Evolutionary conservation across 1,140 invertebrate genomes (phyloP).

Genomic region (Rhopalosiphum maidis): DNA sequence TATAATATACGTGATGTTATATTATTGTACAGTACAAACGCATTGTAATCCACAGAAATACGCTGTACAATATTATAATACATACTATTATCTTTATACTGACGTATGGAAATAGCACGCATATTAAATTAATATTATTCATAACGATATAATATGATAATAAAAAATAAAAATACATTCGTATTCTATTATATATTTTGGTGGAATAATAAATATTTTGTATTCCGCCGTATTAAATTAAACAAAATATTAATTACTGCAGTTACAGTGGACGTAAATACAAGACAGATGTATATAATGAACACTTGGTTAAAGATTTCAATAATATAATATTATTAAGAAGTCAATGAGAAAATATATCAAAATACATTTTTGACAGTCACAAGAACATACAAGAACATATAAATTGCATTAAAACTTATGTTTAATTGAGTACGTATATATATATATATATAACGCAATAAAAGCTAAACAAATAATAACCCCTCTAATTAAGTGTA

Average conservation of each 20-base stretch:
- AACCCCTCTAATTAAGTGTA: not conserved
- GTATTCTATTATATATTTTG: not conserved
- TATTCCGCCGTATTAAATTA: not conserved
- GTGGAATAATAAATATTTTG: not conserved
- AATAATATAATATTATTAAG: not conserved
- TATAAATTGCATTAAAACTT: not conserved
- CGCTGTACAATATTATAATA: not conserved
- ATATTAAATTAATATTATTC: not conserved
- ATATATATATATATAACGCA: not conserved
- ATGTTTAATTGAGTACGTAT: not conserved
- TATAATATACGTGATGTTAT: not conserved
- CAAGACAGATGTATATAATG: not conserved
- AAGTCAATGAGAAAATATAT: not conserved
- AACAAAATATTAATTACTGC: not conserved
- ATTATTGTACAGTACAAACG: not conserved
- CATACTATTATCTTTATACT: not conserved
- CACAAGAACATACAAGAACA: not conserved
- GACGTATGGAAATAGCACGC: not conserved
- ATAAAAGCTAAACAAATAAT: not conserved
- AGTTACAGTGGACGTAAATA: not conserved
- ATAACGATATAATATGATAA: not conserved
- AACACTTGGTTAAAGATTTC: not conserved
- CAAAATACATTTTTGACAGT: not conserved
- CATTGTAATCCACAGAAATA: not conserved
- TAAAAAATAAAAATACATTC: slow-evolving; percentile 1